A percentile compares a stretch with the other conserved stretches of the same genome.
phyloP scores from a whole-genome alignment of 1,140 invertebrate species.

The Leptopilina clavipes region DNA sequence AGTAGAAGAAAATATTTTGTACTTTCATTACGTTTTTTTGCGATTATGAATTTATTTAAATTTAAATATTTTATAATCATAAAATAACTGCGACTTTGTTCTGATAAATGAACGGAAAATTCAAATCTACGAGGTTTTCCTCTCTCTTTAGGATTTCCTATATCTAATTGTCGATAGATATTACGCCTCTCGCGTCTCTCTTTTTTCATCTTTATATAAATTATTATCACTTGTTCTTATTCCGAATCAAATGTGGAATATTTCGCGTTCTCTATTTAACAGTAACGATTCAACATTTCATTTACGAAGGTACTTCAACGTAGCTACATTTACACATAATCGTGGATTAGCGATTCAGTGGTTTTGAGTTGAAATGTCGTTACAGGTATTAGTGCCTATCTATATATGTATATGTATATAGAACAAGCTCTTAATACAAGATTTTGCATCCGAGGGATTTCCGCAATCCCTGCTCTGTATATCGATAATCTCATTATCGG shows the following conservation, averaged over 20 bases:
- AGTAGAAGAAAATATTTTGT: no score
- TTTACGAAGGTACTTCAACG: slow-evolving; percentile 6
- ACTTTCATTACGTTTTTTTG: no score
- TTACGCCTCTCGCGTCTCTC: no score
- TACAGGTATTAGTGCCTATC: slow-evolving; percentile 25
- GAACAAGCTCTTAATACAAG: slow-evolving; percentile 30
- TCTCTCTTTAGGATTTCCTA: no score
- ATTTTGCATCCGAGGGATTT: slow-evolving; percentile 34
- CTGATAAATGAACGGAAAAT: no score
- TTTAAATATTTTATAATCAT: no score
- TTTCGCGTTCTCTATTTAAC: neutral
- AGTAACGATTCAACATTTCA: slow-evolving; percentile 4
- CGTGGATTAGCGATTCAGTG: slow-evolving; percentile 33
- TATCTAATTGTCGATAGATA: no score
- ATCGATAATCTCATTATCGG: slow-evolving; percentile 33
- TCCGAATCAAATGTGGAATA: neutral
- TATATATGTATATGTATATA: neutral
- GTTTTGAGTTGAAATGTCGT: slow-evolving; percentile 27
- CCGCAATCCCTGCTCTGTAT: slow-evolving; percentile 18
- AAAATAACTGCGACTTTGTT: no score
- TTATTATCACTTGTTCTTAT: no score
- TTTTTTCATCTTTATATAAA: no score
- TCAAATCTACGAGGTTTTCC: no score
- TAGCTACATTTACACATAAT: slow-evolving; percentile 34
- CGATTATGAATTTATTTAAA: no score